A percentile compares a stretch with the other conserved stretches of the same genome.
phyloP scores from a whole-genome alignment of 2,888 invertebrate species.

The Ceramica pisi region DNA sequence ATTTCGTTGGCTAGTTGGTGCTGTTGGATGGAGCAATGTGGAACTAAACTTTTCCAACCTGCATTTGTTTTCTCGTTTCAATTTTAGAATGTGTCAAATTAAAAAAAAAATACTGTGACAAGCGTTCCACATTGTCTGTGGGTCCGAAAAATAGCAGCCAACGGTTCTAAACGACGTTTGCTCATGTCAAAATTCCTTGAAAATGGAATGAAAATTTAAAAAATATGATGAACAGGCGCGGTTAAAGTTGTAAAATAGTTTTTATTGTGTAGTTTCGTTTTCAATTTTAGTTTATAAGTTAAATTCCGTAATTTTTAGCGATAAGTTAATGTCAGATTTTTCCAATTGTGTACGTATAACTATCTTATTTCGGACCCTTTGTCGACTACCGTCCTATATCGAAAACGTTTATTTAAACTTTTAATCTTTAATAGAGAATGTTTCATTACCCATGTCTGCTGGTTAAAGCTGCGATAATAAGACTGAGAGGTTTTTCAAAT shows the following conservation, averaged over 20 bases:
- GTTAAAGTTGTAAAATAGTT: conserved; percentile 43
- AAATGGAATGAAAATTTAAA: conserved; percentile 55
- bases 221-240: conserved; percentile 49
- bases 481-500: conserved; percentile 86
- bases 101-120: background rate
- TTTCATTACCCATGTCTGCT: conserved; percentile 61
- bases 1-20: conserved; percentile 54
- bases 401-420: conserved; percentile 43
- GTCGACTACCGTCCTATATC: conserved; percentile 74
- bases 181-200: conserved; percentile 60
- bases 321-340: conserved; percentile 51
- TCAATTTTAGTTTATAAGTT: conserved; percentile 54
- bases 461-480: conserved; percentile 79
- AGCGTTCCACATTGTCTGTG: conserved; percentile 54
- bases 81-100: conserved; percentile 13
- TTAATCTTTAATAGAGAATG: conserved; percentile 37
- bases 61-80: conserved; percentile 2
- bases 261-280: conserved; percentile 30
- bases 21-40: conserved; percentile 58
- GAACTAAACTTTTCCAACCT: conserved; percentile 41
- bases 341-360: conserved; percentile 29
- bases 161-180: conserved; percentile 52
- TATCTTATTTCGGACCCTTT: conserved; percentile 52
- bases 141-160: conserved; percentile 54
- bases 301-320: conserved; percentile 35